phyloP scores from a whole-genome alignment of 2,888 invertebrate species.

The Salpingus planirostris region DNA sequence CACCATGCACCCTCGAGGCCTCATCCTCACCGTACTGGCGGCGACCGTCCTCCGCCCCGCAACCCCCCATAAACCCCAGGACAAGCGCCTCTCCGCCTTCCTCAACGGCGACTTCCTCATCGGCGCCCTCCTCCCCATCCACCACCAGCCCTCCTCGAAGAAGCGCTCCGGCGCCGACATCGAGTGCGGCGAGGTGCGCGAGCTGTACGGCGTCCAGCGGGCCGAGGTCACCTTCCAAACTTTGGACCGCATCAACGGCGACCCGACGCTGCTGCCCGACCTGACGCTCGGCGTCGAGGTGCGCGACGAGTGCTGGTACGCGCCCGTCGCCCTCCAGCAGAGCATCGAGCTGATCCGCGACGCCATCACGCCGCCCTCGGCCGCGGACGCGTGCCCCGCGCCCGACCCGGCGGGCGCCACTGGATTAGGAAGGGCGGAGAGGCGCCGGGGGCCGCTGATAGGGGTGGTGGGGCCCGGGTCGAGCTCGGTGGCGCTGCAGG shows the following conservation, averaged over 20 bases:
- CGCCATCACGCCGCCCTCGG: constrained; percentile 46
- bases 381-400: constrained; percentile 12
- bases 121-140: constrained; percentile 49
- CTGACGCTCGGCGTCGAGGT: constrained; percentile 58
- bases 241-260: constrained; percentile 55
- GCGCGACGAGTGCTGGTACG: constrained; percentile 75
- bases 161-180: constrained; percentile 29
- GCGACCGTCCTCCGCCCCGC: too few relatives aligned
- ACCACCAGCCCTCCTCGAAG: constrained; percentile 40
- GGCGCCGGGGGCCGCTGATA: constrained; percentile 45
- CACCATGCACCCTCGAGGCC: constrained; percentile 3
- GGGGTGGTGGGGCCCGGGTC: constrained; percentile 70
- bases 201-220: constrained; percentile 68
- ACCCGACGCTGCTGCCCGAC: constrained; percentile 48
- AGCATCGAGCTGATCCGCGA: constrained; percentile 67
- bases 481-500: constrained; percentile 58
- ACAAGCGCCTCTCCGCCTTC: constrained; percentile 42
- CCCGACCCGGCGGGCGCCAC: constrained; percentile 1
- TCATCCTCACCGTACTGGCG: constrained; percentile 2
- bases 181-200: constrained; percentile 54
- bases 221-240: constrained; percentile 55
- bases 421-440: constrained; percentile 2
- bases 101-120: constrained; percentile 50
- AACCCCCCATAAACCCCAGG: too few relatives aligned
- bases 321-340: constrained; percentile 69